A percentile compares a stretch with the other conserved stretches of the same genome.
phyloP scores from a whole-genome alignment of 2,113 vertebrate species.

The Sturnus vulgaris region DNA sequence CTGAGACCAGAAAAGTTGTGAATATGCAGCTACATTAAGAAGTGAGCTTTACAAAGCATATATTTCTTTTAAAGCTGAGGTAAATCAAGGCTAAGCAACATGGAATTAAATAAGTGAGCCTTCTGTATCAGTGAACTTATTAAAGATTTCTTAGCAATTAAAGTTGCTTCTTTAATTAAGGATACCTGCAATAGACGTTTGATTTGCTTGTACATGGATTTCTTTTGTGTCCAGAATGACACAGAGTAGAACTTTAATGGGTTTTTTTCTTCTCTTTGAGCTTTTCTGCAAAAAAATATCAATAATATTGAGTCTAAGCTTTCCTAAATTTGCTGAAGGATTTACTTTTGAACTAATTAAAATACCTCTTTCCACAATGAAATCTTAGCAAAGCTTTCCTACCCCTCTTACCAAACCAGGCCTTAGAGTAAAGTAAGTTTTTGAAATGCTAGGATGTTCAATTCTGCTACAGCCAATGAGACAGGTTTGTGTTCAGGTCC shows the following conservation, averaged over 20 bases:
- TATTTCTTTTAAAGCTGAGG: not conserved
- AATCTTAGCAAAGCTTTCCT: not conserved
- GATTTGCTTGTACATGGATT: not conserved
- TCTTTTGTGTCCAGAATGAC: not conserved
- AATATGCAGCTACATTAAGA: not conserved
- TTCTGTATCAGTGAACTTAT: not conserved
- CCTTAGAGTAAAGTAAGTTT: not conserved
- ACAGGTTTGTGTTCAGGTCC: not conserved
- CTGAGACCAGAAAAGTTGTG: not conserved
- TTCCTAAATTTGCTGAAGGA: not conserved
- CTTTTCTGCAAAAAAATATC: not conserved
- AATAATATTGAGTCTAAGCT: not conserved
- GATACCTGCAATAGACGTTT: not conserved
- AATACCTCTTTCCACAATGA: not conserved
- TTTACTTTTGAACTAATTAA: not conserved
- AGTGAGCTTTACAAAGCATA: not conserved
- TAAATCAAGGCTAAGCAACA: not conserved
- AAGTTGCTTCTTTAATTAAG: not conserved
- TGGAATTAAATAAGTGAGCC: not conserved
- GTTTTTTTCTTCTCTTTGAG: not conserved
- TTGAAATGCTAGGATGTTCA: not conserved
- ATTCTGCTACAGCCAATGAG: not conserved
- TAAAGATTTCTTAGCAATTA: not conserved
- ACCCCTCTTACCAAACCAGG: not conserved
- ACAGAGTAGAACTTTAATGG: not conserved